These are phyloP conservation scores for Notothenia coriiceps DNA, from an alignment of 2,113 vertebrate species.

Conservation along the genomic window DNA sequence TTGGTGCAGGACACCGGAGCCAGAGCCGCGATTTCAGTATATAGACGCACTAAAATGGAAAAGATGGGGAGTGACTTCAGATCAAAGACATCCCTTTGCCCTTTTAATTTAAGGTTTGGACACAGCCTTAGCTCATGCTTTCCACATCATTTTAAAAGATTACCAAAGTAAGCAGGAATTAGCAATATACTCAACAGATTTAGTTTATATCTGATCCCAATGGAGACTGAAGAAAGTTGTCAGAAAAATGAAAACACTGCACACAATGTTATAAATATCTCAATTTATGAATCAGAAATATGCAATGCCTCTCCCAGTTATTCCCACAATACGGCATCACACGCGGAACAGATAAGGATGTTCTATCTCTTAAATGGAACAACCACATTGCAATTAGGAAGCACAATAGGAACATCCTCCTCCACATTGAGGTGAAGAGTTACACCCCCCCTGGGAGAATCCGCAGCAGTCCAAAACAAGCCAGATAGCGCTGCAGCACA, in stretches of 20 bases:
- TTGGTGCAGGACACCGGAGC: constrained; percentile 38
- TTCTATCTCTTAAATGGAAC: constrained; percentile 82
- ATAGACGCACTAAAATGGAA: constrained; percentile 45
- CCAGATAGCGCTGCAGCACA: constrained; percentile 59
- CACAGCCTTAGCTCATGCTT: neutral
- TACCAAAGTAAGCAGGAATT: neutral
- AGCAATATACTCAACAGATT: neutral
- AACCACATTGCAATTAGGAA: constrained; percentile 86
- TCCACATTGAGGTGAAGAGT: constrained; percentile 81
- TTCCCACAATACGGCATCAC: constrained; percentile 46
- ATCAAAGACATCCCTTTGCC: constrained; percentile 26
- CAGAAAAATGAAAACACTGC: constrained; percentile 5
- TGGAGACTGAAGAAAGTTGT: neutral
- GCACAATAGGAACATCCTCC: constrained; percentile 86
- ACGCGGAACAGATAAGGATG: constrained; percentile 66
- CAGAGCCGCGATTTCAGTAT: constrained; percentile 7
- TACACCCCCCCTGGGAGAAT: constrained; percentile 80
- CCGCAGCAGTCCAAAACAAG: constrained; percentile 80
- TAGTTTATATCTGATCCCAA: neutral
- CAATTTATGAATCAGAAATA: constrained; percentile 23
- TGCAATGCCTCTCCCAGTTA: neutral
- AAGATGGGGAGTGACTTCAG: constrained; percentile 26
- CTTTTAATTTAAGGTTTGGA: neutral
- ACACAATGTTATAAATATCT: neutral
- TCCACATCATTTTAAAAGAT: neutral